Evolutionary conservation across 1,140 invertebrate species (phyloP).

Genomic region (Ladona fulva): DNA sequence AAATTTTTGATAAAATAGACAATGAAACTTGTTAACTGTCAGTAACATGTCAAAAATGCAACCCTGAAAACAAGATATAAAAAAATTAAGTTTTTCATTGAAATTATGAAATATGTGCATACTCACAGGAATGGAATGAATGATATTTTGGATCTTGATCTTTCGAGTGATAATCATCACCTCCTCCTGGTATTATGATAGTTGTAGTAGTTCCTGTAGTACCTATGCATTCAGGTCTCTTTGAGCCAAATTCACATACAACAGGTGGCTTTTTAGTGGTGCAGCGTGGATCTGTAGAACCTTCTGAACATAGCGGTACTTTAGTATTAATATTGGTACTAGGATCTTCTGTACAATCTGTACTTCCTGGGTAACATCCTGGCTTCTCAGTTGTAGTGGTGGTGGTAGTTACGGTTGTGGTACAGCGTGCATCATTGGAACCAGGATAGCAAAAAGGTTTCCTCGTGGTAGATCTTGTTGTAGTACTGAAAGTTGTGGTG

Average conservation of each 20-base stretch:
- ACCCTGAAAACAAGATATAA: no score
- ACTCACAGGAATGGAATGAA: neutral
- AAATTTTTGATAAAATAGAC: no score
- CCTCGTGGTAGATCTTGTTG: slow-evolving; percentile 11
- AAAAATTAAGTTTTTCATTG: no score
- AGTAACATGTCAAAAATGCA: no score
- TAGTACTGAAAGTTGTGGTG: slow-evolving; percentile 21
- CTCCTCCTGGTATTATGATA: neutral
- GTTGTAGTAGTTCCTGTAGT: neutral
- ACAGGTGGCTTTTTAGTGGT: neutral
- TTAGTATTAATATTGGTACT: slow-evolving; percentile 14
- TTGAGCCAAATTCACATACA: slow-evolving; percentile 1
- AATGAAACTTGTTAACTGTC: no score
- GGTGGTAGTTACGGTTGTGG: slow-evolving; percentile 18
- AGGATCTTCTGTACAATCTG: slow-evolving; percentile 11
- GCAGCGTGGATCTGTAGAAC: slow-evolving; percentile 27
- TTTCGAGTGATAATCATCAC: neutral
- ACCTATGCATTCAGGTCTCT: neutral
- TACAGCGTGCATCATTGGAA: slow-evolving; percentile 30
- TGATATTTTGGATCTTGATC: neutral
- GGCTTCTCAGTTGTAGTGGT: slow-evolving; percentile 17
- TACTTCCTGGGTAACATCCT: slow-evolving; percentile 26
- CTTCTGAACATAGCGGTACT: slow-evolving; percentile 23
- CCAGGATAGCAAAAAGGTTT: slow-evolving; percentile 24
- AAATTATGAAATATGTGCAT: neutral